These are phyloP conservation scores for Cephalopholis sonnerati DNA, from an alignment of 2,113 vertebrate species.

Conservation along the genomic window DNA sequence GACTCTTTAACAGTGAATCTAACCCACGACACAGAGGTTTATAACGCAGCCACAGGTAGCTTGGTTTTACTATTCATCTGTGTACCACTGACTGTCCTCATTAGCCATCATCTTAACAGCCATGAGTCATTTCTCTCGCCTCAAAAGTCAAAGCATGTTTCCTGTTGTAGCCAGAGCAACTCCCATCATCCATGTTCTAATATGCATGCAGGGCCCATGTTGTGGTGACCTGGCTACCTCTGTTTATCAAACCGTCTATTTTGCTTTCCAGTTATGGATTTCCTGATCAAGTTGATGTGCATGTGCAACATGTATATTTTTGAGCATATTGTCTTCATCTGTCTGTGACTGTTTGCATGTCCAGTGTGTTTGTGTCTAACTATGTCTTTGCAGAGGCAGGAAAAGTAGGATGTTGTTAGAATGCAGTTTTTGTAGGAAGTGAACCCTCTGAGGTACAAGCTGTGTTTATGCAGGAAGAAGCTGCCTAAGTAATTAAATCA, in stretches of 20 bases:
- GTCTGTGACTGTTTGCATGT: conserved; percentile 27
- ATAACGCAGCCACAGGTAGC: conserved; percentile 80
- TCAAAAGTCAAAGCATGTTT: conserved; percentile 27
- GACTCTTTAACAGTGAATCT: conserved; percentile 81
- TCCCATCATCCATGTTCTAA: conserved; percentile 19
- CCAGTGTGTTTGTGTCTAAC: conserved; percentile 29
- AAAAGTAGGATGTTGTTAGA: conserved; percentile 24
- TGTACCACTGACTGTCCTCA: conserved; percentile 39
- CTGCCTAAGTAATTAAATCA: background rate
- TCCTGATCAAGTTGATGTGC: conserved; percentile 24
- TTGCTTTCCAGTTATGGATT: background rate
- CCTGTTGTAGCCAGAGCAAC: background rate
- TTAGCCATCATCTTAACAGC: conserved; percentile 25
- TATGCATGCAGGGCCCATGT: conserved; percentile 52
- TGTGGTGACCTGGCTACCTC: background rate
- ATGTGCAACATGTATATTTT: background rate
- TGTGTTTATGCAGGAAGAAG: conserved; percentile 4
- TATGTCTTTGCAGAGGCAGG: conserved; percentile 16
- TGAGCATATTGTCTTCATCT: background rate
- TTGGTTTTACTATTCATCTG: conserved; percentile 51
- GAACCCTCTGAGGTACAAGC: background rate
- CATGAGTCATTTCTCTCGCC: background rate
- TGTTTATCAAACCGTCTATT: conserved; percentile 23
- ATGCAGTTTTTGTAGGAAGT: background rate
- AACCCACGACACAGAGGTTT: conserved; percentile 73